These are phyloP conservation scores for Gallinago nigripennis DNA, from an alignment of 2,797 vertebrate species.

Conservation along the genomic window DNA sequence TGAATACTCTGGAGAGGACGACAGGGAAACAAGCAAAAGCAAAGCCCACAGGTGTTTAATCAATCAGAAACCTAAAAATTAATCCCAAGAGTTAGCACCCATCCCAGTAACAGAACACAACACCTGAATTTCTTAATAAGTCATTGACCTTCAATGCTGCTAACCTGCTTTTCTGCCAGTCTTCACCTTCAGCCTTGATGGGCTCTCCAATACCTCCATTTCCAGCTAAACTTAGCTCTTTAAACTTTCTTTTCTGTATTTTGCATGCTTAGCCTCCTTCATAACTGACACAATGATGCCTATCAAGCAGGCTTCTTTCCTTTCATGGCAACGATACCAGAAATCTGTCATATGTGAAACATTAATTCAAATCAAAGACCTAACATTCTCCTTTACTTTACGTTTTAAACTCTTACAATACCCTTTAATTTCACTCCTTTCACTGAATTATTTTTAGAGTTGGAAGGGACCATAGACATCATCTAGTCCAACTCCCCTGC, in stretches of 20 bases:
- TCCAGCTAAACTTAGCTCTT: not conserved
- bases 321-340: not conserved
- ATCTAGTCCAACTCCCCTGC: too few relatives aligned
- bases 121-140: not conserved
- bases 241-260: not conserved
- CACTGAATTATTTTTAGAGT: too few relatives aligned
- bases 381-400: not conserved
- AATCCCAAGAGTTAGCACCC: not conserved
- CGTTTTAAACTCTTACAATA: rapidly evolving
- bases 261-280: not conserved
- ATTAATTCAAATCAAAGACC: not conserved
- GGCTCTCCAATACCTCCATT: not conserved
- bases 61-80: not conserved
- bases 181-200: not conserved
- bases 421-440: not conserved
- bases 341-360: rapidly evolving
- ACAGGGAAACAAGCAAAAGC: not conserved
- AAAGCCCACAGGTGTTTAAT: not conserved
- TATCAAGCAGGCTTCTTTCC: not conserved
- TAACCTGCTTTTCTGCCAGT: not conserved
- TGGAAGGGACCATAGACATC: too few relatives aligned
- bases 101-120: not conserved
- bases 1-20: not conserved
- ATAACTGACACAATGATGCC: not conserved
- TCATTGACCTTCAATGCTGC: not conserved